Evolutionary conservation across 2,797 vertebrate species (phyloP).

Genomic region (Enteromius afrohamiltoni): DNA sequence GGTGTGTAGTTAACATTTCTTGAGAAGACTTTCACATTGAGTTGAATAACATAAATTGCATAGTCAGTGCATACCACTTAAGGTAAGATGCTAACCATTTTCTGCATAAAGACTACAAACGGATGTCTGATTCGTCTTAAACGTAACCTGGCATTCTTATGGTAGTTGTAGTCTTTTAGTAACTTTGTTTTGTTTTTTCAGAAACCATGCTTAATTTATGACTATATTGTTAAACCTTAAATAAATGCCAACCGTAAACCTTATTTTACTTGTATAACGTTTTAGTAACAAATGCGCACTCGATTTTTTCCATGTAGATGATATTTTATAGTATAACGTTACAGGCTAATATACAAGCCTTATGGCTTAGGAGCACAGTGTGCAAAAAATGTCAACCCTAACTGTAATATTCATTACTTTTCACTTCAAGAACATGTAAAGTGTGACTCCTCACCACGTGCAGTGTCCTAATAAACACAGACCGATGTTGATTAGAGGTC

Average conservation of each 20-base stretch:
- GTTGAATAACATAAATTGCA: neutral
- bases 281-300: neutral
- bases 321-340: neutral
- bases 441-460: neutral
- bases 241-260: neutral
- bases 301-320: neutral
- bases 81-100: neutral
- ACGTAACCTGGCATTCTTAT: neutral
- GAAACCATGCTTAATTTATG: neutral
- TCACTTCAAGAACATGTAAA: neutral
- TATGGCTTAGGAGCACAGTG: neutral
- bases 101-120: neutral
- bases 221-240: neutral
- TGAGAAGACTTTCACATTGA: neutral
- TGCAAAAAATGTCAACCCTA: neutral
- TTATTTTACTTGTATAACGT: neutral
- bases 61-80: neutral
- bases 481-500: slow-evolving; percentile 8
- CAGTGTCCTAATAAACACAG: slow-evolving; percentile 27
- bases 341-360: too few relatives aligned
- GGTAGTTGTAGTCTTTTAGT: slow-evolving; percentile 3
- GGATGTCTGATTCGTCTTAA: neutral
- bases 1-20: neutral
- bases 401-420: neutral
- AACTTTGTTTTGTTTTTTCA: neutral